Evolutionary conservation across 2,797 vertebrate genomes (phyloP).

Genomic region (Chromis chromis): DNA sequence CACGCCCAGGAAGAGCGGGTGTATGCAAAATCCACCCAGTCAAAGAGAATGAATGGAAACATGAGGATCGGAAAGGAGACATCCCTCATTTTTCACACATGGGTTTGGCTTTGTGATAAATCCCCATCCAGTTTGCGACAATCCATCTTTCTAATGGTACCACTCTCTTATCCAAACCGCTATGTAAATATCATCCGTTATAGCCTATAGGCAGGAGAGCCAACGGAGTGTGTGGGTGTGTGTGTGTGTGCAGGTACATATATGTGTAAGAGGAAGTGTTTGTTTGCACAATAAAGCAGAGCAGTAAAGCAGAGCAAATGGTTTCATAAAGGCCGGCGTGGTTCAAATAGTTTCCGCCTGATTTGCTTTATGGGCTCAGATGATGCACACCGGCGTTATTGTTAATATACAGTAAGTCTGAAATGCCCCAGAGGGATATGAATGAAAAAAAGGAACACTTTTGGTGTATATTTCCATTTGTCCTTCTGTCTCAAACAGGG

Average conservation of each 20-base stretch:
- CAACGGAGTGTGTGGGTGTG: constrained; percentile 10
- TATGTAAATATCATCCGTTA: constrained; percentile 74
- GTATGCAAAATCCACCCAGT: constrained; percentile 42
- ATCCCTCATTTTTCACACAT: constrained; percentile 65
- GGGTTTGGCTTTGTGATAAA: constrained; percentile 66
- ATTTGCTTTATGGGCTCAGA: constrained; percentile 58
- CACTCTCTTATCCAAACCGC: constrained; percentile 68
- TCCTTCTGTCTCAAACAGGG: constrained; percentile 1
- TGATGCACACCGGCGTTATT: constrained; percentile 52
- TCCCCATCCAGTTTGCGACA: constrained; percentile 45
- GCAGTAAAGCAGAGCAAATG: constrained; percentile 57
- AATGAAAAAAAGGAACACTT: constrained; percentile 15
- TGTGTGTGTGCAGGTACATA: neutral
- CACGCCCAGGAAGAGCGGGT: constrained; percentile 61
- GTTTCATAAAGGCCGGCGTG: constrained; percentile 56
- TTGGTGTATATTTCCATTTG: neutral
- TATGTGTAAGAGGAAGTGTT: neutral
- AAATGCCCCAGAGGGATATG: constrained; percentile 27
- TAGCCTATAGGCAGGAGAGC: constrained; percentile 33
- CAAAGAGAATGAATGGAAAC: constrained; percentile 50
- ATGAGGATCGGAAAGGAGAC: constrained; percentile 30
- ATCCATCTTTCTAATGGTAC: constrained; percentile 73
- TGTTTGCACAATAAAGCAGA: constrained; percentile 58
- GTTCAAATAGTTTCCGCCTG: constrained; percentile 65
- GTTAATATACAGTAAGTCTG: constrained; percentile 38